Conservation (phyloP, 2,113 vertebrate species). For the Mus spicilegus region DNA sequence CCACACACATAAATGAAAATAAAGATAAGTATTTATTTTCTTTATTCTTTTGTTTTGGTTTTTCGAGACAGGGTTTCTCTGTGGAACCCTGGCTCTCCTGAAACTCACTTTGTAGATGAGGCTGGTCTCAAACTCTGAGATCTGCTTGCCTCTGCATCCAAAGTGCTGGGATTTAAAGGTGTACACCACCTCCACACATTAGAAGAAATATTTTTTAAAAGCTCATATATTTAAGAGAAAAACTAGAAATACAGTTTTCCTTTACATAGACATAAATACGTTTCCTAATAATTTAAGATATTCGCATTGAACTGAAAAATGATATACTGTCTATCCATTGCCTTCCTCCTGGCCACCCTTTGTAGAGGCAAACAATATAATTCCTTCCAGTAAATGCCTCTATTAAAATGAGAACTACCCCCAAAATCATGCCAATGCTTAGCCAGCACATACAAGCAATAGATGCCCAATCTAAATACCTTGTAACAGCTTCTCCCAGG, state of each 20-base stretch:
- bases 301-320: not conserved
- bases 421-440: not conserved
- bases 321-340: not conserved
- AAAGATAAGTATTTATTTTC: not conserved
- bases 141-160: not conserved
- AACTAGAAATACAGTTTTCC: not conserved
- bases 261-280: not conserved
- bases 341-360: not conserved
- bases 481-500: not conserved
- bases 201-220: not conserved
- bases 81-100: too few relatives aligned
- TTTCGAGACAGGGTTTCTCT: not conserved
- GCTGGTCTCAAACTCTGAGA: not conserved
- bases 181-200: too few relatives aligned
- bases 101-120: not conserved
- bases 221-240: conserved; percentile 41
- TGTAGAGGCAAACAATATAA: not conserved
- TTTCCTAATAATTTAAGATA: conserved; percentile 16
- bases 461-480: not conserved
- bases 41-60: not conserved
- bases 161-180: not conserved
- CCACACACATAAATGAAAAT: not conserved
- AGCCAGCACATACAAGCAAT: not conserved
- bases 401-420: not conserved
- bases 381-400: not conserved